Percentiles rank a stretch among this genome's conserved stretches.
These are phyloP conservation scores for Neolamprologus brichardi DNA, from an alignment of 2,113 vertebrate genomes.

Conservation along the genomic window DNA sequence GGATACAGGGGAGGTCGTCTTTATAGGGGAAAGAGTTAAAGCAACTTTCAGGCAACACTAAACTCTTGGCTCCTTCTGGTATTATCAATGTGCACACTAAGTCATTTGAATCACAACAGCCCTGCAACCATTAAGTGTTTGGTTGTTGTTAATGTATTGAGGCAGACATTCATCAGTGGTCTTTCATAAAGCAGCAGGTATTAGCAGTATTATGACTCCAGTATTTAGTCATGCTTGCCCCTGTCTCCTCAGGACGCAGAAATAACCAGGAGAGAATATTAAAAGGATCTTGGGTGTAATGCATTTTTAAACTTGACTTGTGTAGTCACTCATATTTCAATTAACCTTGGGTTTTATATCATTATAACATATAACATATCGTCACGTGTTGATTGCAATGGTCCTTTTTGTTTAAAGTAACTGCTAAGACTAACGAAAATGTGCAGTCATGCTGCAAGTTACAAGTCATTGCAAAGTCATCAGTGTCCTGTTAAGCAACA, in stretches of 20 bases:
- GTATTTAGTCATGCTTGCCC: not conserved
- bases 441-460: not conserved
- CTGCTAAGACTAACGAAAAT: not conserved
- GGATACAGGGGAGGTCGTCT: not conserved
- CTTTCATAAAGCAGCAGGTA: not conserved
- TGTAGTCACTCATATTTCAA: not conserved
- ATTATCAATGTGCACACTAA: not conserved
- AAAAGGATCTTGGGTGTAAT: not conserved
- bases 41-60: not conserved
- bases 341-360: not conserved
- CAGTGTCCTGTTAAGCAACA: not conserved
- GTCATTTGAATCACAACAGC: not conserved
- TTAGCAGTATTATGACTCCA: not conserved
- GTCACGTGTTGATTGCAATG: rapidly evolving
- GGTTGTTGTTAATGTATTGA: not conserved
- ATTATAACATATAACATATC: not conserved
- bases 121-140: not conserved
- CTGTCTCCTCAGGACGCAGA: not conserved
- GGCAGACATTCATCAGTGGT: not conserved
- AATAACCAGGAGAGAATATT: not conserved
- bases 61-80: not conserved
- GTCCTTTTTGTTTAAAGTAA: not conserved
- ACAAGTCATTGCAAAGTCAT: not conserved
- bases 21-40: not conserved
- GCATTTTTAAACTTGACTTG: not conserved